Evolutionary conservation across 30 jellyfish, hydroid and myxozoan species (phyloP), one percentile per base, ranked within the genome.

Genomic region (Chrysaora quinquecirrha): DNA sequence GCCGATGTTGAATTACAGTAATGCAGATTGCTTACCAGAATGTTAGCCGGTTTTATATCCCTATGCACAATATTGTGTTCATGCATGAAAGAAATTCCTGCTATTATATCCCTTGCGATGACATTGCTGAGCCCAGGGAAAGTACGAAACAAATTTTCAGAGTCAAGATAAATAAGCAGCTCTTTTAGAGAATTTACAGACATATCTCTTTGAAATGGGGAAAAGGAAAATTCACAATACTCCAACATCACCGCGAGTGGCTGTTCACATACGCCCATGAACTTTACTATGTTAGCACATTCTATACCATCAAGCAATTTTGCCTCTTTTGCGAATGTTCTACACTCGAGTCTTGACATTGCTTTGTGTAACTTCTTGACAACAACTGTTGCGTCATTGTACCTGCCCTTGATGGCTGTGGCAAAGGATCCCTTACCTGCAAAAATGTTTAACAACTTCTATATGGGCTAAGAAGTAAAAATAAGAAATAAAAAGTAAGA

Each of bases 41-140:
- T 33, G 75, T 74, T 74, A 43, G 73, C 75, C 28, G 86, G 86
- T 25, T 74, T 50, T 3, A 74, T 74, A 77, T 74, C 86, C 61
- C 86, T 50, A 32, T 74, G 86, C 11, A 74, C 86, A 47, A 43
- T 74, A 32, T 74, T 31, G 60, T 29, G 47, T 19, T 46, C 49
- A 34, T 70, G 82, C 31, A 70, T 7, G 30, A 33, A 70, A 32
- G 18, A 75, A 29, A 70, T 74, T 12, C 75, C 82, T 2, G 74
- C 9, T 9, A 34, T 9, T 18, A 70, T 34, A 34, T 70, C 74
- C 34, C 23, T 23, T 19, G 28, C 86, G 32, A 74, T 74, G 20
- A 14, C 22, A 30, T 48, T 74, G 61, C 75, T 27, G 76, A 74
- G 47, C 4, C 3, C 11, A 54, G 86, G 76, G 27, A 74, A 54